Conservation (phyloP, 2,888 invertebrate genomes). For the Macropis europaea region DNA sequence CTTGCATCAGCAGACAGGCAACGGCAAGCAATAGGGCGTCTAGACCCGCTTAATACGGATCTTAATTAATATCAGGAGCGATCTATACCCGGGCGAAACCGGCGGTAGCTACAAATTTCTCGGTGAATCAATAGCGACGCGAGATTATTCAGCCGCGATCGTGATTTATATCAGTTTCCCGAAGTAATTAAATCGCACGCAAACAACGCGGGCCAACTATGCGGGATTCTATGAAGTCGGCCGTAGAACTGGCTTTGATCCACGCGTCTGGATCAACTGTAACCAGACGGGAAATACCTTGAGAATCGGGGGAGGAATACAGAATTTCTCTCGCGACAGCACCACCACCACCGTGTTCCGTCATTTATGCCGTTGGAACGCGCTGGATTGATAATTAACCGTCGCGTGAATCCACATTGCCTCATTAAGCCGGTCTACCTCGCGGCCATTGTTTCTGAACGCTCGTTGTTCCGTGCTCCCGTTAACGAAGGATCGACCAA, state of each 20-base stretch:
- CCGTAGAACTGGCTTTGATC: constrained; percentile 8
- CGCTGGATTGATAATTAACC: constrained; percentile 18
- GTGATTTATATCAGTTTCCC: constrained; percentile 22
- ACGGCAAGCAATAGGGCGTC: neutral
- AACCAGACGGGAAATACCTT: neutral
- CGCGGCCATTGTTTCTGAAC: neutral
- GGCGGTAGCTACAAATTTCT: neutral
- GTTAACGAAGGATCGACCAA: neutral
- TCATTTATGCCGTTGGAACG: too few species aligned
- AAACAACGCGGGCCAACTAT: constrained; percentile 13
- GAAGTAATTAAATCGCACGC: constrained; percentile 28
- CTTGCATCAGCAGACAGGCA: too few species aligned
- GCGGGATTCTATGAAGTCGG: neutral
- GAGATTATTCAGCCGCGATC: neutral
- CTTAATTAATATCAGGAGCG: constrained; percentile 25
- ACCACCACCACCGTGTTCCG: too few species aligned
- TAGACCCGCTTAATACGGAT: neutral
- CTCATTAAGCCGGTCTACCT: constrained; percentile 1
- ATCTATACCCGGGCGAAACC: neutral
- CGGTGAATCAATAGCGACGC: neutral
- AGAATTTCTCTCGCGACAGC: too few species aligned
- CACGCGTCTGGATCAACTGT: neutral
- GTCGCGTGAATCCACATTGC: neutral
- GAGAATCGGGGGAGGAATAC: too few species aligned
- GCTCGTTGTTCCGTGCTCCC: neutral